Evolutionary conservation across 2,888 invertebrate genomes (phyloP).

Genomic region (Sialis fuliginosa): DNA sequence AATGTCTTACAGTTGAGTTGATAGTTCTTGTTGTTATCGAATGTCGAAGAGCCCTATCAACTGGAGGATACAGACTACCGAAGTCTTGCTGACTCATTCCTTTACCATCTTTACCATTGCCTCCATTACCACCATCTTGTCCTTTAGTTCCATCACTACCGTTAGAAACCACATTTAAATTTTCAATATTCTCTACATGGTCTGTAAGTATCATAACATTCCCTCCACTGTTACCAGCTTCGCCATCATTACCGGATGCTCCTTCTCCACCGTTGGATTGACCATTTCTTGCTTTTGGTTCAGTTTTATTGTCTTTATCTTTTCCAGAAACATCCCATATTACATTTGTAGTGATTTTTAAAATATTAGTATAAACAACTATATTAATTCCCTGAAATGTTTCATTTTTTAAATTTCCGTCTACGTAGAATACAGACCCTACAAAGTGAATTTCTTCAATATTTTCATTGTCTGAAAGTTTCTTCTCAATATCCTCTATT

Average conservation of each 20-base stretch:
- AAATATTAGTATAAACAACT: conserved; percentile 9
- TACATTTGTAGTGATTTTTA: conserved; percentile 10
- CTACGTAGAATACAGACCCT: conserved; percentile 11
- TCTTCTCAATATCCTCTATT: conserved; percentile 4
- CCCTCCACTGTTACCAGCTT: conserved; percentile 16
- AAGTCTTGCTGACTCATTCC: conserved; percentile 3
- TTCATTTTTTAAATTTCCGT: conserved; percentile 8
- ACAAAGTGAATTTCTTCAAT: conserved; percentile 13
- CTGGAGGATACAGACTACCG: conserved; percentile 4
- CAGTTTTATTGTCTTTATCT: conserved; percentile 2
- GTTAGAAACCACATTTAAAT: conserved; percentile 12
- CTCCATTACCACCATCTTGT: conserved; percentile 15
- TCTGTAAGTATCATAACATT: conserved; percentile 12
- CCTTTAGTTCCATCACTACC: conserved; percentile 15
- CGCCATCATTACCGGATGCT: conserved; percentile 12
- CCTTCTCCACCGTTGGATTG: conserved; percentile 7
- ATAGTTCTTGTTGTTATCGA: neutral
- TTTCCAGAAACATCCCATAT: conserved; percentile 14
- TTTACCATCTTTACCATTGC: conserved; percentile 11
- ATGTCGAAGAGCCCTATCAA: neutral
- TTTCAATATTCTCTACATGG: conserved; percentile 10
- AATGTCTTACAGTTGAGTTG: neutral
- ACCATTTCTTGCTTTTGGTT: conserved; percentile 8
- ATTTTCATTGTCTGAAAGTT: conserved; percentile 1
- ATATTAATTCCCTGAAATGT: conserved; percentile 13